phyloP scores from a whole-genome alignment of 37 sponge, comb jelly and placozoan genomes.

The Chondrilla cf. caribensis region DNA sequence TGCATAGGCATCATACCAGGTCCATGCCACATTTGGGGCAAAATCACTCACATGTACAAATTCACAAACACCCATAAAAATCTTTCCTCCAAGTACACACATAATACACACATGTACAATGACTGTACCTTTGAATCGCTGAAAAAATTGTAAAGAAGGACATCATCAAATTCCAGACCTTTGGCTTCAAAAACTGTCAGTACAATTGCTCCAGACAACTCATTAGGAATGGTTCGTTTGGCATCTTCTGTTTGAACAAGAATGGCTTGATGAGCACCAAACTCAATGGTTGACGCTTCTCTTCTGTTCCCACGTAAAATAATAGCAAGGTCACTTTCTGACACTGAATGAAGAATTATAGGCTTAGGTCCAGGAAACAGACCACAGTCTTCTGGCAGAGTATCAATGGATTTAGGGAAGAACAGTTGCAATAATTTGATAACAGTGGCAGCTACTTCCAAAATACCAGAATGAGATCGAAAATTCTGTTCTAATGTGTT shows the following conservation, averaged over 20 bases:
- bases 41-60: no score
- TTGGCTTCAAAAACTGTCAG: constrained; percentile 83
- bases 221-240: constrained; percentile 47
- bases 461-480: constrained; percentile 74
- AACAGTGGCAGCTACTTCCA: constrained; percentile 63
- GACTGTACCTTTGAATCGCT: constrained; percentile 69
- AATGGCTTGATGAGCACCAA: constrained; percentile 85
- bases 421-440: constrained; percentile 50
- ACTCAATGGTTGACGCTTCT: constrained; percentile 60
- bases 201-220: constrained; percentile 53
- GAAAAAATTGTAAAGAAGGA: constrained; percentile 85
- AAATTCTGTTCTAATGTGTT: constrained; percentile 58
- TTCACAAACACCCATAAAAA: no score
- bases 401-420: constrained; percentile 68
- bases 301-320: constrained; percentile 72
- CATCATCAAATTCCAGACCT: constrained; percentile 88
- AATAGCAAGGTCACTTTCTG: constrained; percentile 63
- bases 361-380: constrained; percentile 68
- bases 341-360: constrained; percentile 37
- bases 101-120: no score
- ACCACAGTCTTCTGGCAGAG: constrained; percentile 52
- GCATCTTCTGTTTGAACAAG: constrained; percentile 72
- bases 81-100: no score
- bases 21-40: no score
- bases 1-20: no score